A percentile compares a stretch with the other conserved stretches of the same genome.
phyloP scores from a whole-genome alignment of 2,888 invertebrate species.

The Thumatha senex region DNA sequence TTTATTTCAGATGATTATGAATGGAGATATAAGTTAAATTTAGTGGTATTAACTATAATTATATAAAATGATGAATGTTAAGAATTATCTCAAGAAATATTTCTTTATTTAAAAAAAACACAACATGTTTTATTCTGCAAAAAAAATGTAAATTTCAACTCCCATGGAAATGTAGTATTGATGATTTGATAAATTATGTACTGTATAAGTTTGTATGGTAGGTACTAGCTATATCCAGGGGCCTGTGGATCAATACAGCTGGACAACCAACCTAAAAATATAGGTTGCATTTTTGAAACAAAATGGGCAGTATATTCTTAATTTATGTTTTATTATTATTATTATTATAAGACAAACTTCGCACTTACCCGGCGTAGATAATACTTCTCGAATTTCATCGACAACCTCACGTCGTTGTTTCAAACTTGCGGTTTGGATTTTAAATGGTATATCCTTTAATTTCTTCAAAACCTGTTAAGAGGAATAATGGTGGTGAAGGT shows the following conservation, averaged over 20 bases:
- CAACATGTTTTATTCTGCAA: neutral
- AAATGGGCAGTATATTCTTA: slow-evolving; percentile 1
- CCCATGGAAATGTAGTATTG: neutral
- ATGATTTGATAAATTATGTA: slow-evolving; percentile 11
- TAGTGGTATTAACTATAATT: too few species aligned
- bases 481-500: slow-evolving; percentile 27
- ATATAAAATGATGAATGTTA: neutral
- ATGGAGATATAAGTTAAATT: neutral
- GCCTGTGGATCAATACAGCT: slow-evolving; percentile 43
- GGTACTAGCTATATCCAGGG: slow-evolving; percentile 22
- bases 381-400: slow-evolving; percentile 86
- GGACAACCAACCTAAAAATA: slow-evolving; percentile 33
- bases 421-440: slow-evolving; percentile 88
- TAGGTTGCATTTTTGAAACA: slow-evolving; percentile 2
- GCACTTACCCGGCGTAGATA: slow-evolving; percentile 87
- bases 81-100: neutral
- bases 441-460: slow-evolving; percentile 88
- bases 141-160: too few species aligned
- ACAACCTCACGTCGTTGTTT: slow-evolving; percentile 87
- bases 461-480: slow-evolving; percentile 84
- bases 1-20: neutral
- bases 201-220: slow-evolving; percentile 13
- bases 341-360: slow-evolving; percentile 5
- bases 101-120: neutral
- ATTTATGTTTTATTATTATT: slow-evolving; percentile 5